Base-by-base conservation (phyloP, 23 tunicate genomes). In the Trididemnum clinides region DNA sequence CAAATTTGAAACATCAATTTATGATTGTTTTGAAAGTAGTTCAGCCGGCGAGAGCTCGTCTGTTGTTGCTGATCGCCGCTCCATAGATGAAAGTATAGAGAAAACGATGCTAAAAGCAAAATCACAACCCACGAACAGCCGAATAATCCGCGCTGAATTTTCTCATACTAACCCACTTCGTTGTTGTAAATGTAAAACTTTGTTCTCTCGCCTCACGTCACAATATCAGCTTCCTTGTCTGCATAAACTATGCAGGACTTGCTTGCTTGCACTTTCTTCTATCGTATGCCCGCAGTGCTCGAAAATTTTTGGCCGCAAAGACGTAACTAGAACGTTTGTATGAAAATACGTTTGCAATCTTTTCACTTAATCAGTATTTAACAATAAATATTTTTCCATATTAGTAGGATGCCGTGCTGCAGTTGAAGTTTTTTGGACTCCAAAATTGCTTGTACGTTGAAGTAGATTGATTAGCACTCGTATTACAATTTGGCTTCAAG, bases 211-310 rank as follows among this genome's bases (percentile, higher is more conserved):
- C 26, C 28, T 71, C 30, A 30, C 78, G 31, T 18, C 38, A 1
- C 88, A 89, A 63, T 89, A 89, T 35, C 19, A 23, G 6, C 51
- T 89, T 51, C 88, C 88, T 3, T 89, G 93, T 57, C 3, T 33
- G 1, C 93, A 89, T 51, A 51, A 34, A 30, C 51, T 89, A 39
- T 89, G 93, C 72, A 49, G 88, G 35, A 54, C 29, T 15, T 88
- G 92, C 57, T 36, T 75, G 31, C 20, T 69, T 69, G 77, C 32
- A 18, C 2, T 32, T 18, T 35, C 80, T 22, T 39, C 80, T 10
- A 10, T 36, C 57, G 23, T 27, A 12, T 74, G 80, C 27, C 80
- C 80, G 7, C 57, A 37, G 58, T 74, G 80, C 27, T 7, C 5
- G 30, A 27, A 36, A 12, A 35, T 5, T 23, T 74, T 38, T 37